phyloP scores from a whole-genome alignment of 2,113 vertebrate species.

The Axis porcinus region DNA sequence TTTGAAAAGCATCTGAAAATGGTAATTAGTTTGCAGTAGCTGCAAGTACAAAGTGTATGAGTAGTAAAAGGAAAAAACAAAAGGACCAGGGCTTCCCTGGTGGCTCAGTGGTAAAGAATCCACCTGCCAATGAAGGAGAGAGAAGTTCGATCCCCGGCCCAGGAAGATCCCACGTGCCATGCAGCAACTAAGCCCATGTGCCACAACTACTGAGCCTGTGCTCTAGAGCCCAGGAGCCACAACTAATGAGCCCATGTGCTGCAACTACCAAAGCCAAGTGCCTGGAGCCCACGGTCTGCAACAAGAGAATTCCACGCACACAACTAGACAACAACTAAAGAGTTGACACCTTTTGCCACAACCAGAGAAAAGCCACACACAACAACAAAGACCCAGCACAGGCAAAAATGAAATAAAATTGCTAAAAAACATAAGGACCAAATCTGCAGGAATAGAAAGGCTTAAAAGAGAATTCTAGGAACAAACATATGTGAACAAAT shows the following conservation, averaged over 20 bases:
- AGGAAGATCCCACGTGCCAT: background rate
- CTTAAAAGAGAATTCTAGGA: background rate
- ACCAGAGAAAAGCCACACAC: background rate
- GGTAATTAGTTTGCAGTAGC: background rate
- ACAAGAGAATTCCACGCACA: background rate
- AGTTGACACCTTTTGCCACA: background rate
- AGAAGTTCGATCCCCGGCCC: background rate
- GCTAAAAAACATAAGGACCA: background rate
- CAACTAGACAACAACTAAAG: background rate
- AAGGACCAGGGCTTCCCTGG: background rate
- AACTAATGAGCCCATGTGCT: background rate
- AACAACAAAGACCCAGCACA: background rate
- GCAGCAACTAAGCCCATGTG: background rate
- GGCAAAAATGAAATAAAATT: background rate
- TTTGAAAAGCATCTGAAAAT: background rate
- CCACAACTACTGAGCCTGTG: background rate
- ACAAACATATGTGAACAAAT: background rate
- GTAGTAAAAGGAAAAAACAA: background rate
- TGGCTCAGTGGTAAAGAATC: background rate
- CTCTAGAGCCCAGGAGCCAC: background rate
- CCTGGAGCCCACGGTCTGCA: background rate
- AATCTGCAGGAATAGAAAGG: conserved; percentile 18
- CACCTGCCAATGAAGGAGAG: background rate
- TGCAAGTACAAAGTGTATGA: background rate
- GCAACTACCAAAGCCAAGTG: background rate